These are phyloP conservation scores for Micrasema minimum DNA, from an alignment of 1,140 invertebrate species.

Conservation along the genomic window DNA sequence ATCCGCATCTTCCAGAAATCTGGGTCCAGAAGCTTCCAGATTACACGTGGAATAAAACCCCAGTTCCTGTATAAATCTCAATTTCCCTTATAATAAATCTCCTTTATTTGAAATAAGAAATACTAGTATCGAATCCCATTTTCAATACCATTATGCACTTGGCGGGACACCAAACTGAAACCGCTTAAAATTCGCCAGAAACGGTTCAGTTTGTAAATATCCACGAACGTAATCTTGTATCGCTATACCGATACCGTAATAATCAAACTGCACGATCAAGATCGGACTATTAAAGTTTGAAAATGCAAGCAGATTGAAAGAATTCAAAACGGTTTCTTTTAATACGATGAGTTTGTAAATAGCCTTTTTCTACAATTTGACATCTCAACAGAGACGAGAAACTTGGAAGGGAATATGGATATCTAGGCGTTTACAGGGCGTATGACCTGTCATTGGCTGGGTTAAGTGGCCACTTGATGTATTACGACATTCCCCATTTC, in stretches of 20 bases:
- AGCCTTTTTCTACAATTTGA: too few relatives aligned
- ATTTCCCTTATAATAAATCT: slow-evolving; percentile 12
- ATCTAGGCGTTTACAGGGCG: too few relatives aligned
- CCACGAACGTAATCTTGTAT: not conserved
- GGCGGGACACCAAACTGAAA: too few relatives aligned
- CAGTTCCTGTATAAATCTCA: not conserved
- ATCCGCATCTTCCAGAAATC: slow-evolving; percentile 5
- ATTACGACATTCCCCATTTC: too few relatives aligned
- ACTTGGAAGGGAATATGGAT: too few relatives aligned
- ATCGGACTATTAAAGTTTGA: not conserved
- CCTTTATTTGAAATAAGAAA: slow-evolving; percentile 1
- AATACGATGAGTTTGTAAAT: too few relatives aligned
- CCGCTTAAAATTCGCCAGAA: not conserved
- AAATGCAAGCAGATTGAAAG: not conserved
- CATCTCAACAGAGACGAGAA: too few relatives aligned
- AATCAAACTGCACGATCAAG: not conserved
- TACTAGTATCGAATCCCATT: not conserved
- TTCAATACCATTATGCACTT: slow-evolving; percentile 20
- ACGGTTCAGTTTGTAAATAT: not conserved
- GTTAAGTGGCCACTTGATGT: too few relatives aligned
- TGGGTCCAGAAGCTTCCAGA: too few relatives aligned
- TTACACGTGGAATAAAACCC: not conserved
- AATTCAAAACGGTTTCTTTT: not conserved
- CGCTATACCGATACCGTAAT: not conserved
- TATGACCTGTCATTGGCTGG: too few relatives aligned